phyloP scores from a whole-genome alignment of 2,797 vertebrate genomes.

The Hipposideros larvatus region DNA sequence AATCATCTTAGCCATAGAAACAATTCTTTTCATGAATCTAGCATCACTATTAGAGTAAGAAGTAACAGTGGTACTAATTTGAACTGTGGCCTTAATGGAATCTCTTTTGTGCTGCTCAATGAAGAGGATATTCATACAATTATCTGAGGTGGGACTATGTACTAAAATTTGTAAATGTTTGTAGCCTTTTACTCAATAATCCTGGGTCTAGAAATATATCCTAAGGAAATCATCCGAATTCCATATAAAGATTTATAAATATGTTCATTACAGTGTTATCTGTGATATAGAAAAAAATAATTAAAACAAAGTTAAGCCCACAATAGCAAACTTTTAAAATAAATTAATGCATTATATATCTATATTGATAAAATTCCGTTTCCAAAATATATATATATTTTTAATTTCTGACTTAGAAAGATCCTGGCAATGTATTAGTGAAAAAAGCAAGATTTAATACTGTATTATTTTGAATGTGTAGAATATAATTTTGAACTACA shows the following conservation, averaged over 20 bases:
- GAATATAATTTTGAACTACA: slow-evolving; percentile 38
- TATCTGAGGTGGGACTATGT: background rate
- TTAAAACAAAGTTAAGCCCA: background rate
- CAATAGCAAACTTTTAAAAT: background rate
- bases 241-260: background rate
- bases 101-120: background rate
- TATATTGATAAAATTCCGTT: background rate
- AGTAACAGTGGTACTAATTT: background rate
- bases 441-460: background rate
- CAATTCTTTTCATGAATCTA: background rate
- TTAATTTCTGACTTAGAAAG: background rate
- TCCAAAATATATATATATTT: background rate
- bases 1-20: background rate
- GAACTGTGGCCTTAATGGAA: background rate
- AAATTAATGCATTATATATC: background rate
- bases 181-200: background rate
- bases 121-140: background rate
- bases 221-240: slow-evolving; percentile 11
- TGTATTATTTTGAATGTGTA: background rate
- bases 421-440: background rate
- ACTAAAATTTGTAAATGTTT: background rate
- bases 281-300: background rate
- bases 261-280: background rate
- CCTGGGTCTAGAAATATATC: background rate
- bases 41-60: background rate